Evolutionary conservation across 2,888 invertebrate species (phyloP), one percentile per base, ranked within the genome.

Genomic region (Dasypogon diadema): DNA sequence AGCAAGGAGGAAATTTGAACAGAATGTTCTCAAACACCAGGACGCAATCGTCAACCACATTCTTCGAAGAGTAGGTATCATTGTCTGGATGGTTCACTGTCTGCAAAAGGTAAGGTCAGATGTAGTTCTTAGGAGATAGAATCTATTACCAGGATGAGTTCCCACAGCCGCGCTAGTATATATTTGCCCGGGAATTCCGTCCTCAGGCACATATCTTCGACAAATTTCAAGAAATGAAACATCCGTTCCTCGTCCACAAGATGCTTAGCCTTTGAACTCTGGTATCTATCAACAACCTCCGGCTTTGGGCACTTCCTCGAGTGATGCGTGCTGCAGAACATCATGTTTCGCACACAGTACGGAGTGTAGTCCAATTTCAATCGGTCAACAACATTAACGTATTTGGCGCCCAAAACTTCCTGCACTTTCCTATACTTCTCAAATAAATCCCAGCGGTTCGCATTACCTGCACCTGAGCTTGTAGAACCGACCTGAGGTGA

Each of bases 1-100:
- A 85, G 74, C 85, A 85, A 1, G 85, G 86, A 5, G 85, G 85
- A 75, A 86, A 85, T 34, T 80, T 80, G 8, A 81, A 80, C 2
- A 86, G 77, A 46, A 85, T 78, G 3, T 81, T 78, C 34, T 81
- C 82, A 63, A 83, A 84, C 0, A 82, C 77, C 18, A 81, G 80
- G 14, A 82, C 77, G 0, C 82, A 79, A 72, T 85, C 81, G 10
- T 76, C 78, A 16, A 84, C 80, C 21, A 77, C 22, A 48, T 63
- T 60, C 3, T 37, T 24, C 2, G 76, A 79, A 0, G 79, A 77
- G 10, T 81, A 79, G 6, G 79, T 77, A 22, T 79, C 76, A n/a
- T 77, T 60, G 21, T 74, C 65, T 42, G 78, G 77, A 21, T 78
- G 63, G 65, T 81, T 81, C 3, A 82, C 77, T 14, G 80, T 81